Conservation (phyloP, 2,797 vertebrate genomes). For the Emydoidea blandingii region DNA sequence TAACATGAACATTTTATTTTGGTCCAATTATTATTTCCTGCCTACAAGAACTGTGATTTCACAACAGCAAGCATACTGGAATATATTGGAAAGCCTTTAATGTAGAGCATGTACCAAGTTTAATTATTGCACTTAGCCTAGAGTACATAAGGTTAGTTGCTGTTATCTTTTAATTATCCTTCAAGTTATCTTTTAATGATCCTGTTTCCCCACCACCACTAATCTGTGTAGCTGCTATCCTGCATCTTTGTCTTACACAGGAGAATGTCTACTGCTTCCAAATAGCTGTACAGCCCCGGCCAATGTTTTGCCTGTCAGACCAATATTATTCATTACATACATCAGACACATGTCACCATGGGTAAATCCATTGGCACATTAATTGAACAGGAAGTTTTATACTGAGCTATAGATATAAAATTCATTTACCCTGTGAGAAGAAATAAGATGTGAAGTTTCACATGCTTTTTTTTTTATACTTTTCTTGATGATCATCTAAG, state of each 20-base stretch:
- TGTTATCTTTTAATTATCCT: conserved; percentile 77
- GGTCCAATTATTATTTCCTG: conserved; percentile 36
- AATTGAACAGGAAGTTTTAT: not conserved
- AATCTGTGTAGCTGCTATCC: not conserved
- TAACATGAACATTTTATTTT: conserved; percentile 26
- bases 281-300: not conserved
- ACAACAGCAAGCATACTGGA: not conserved
- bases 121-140: conserved; percentile 70
- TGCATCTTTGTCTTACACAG: not conserved
- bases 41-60: conserved; percentile 9
- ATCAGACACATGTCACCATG: not conserved
- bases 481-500: not conserved
- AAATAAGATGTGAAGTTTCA: conserved; percentile 3
- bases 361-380: not conserved
- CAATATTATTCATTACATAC: not conserved
- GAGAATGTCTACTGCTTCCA: not conserved
- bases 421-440: conserved; percentile 20
- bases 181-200: conserved; percentile 75
- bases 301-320: not conserved
- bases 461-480: not conserved
- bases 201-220: not conserved
- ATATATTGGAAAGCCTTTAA: conserved; percentile 13
- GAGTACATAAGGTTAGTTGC: conserved; percentile 58
- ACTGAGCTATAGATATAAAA: not conserved
- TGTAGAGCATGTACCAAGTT: conserved; percentile 46